Conservation (phyloP, 2,113 vertebrate genomes). For the Pachycephala philippinensis region DNA sequence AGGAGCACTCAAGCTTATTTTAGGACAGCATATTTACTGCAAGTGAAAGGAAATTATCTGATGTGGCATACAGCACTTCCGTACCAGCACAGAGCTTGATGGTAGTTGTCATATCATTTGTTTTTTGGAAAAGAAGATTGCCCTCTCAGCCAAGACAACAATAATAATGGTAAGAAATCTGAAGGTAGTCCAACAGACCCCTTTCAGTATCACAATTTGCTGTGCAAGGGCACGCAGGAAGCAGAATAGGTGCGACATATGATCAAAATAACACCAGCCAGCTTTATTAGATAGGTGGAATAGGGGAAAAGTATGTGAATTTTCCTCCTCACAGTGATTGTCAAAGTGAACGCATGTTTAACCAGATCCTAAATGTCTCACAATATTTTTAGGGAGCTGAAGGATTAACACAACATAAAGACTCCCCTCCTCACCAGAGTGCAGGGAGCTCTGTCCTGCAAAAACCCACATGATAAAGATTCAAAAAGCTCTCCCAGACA, state of each 20-base stretch:
- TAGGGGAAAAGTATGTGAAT: background rate
- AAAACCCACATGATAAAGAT: background rate
- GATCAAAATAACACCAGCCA: background rate
- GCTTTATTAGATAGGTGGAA: background rate
- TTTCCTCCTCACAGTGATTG: background rate
- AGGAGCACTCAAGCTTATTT: background rate
- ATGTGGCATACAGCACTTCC: background rate
- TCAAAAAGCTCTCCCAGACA: background rate
- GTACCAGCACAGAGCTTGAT: background rate
- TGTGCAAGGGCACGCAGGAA: background rate
- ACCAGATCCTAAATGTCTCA: background rate
- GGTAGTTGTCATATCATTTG: background rate
- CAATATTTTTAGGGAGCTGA: background rate
- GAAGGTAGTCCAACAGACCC: background rate
- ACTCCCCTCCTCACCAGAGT: background rate
- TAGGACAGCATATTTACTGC: background rate
- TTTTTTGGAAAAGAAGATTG: conserved; percentile 6
- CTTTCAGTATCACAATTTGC: background rate
- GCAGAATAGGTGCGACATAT: background rate
- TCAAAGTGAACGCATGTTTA: background rate
- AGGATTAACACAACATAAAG: background rate
- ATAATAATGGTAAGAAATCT: background rate
- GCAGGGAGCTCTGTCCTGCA: background rate
- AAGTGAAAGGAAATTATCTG: background rate
- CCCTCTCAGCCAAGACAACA: background rate